Evolutionary conservation across 2,888 invertebrate genomes (phyloP).

Genomic region (Neoscelio sp.): DNA sequence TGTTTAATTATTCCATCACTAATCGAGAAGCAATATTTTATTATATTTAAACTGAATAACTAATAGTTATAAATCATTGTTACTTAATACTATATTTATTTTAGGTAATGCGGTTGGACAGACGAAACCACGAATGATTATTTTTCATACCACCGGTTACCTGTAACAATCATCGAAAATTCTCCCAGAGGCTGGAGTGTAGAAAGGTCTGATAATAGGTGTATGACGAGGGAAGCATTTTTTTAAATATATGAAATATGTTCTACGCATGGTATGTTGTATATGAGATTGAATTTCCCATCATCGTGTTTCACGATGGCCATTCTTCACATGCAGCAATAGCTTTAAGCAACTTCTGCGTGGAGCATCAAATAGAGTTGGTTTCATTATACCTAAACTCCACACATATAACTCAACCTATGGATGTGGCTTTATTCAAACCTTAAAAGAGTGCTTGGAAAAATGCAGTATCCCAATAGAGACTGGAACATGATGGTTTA

Average conservation of each 20-base stretch:
- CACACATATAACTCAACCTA: slow-evolving; percentile 31
- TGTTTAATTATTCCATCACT: too few species aligned
- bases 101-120: too few species aligned
- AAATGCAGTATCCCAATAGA: too few species aligned
- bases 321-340: slow-evolving; percentile 69
- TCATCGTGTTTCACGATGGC: slow-evolving; percentile 68
- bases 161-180: too few species aligned
- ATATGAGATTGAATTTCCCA: slow-evolving; percentile 61
- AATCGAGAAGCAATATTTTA: too few species aligned
- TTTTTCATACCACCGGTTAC: too few species aligned
- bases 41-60: too few species aligned
- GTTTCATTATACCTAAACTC: slow-evolving; percentile 36
- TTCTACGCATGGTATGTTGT: slow-evolving; percentile 57
- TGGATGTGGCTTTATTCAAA: slow-evolving; percentile 26
- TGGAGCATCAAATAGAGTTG: slow-evolving; percentile 17
- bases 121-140: too few species aligned
- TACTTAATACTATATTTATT: too few species aligned
- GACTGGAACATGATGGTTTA: too few species aligned
- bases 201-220: slow-evolving; percentile 35
- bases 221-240: slow-evolving; percentile 55
- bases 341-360: slow-evolving; percentile 60
- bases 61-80: too few species aligned
- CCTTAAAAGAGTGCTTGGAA: slow-evolving; percentile 28
- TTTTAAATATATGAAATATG: slow-evolving; percentile 59
- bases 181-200: too few species aligned